Conservation (phyloP, 92 coral and sea anemone species). For the Blastomussa wellsi region DNA sequence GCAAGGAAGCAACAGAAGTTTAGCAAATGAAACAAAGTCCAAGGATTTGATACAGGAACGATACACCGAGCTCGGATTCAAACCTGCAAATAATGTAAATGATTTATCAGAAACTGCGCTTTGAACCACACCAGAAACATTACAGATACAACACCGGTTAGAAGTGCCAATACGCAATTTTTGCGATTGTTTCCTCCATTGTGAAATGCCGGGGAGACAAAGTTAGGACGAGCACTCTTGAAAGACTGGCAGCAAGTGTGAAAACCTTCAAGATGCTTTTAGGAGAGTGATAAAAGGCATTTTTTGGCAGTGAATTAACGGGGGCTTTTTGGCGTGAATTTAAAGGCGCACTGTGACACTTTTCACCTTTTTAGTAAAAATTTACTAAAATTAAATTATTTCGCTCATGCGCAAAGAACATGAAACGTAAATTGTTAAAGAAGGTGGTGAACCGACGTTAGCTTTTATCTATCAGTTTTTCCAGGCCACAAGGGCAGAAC, state of each 20-base stretch:
- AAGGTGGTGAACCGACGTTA: too few relatives aligned
- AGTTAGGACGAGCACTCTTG: not conserved
- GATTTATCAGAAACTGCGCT: slow-evolving; percentile 29
- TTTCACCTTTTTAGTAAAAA: too few relatives aligned
- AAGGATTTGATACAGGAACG: slow-evolving; percentile 22
- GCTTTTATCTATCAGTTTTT: too few relatives aligned
- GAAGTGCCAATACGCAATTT: not conserved
- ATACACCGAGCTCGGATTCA: slow-evolving; percentile 49
- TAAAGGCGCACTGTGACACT: too few relatives aligned
- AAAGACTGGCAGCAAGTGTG: not conserved
- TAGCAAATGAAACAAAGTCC: slow-evolving; percentile 19
- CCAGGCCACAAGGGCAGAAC: too few relatives aligned
- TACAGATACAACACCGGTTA: not conserved
- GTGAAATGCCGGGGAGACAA: too few relatives aligned
- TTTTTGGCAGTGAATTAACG: not conserved
- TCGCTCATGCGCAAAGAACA: too few relatives aligned
- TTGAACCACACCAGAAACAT: not conserved
- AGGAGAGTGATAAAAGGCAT: not conserved
- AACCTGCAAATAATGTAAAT: slow-evolving; percentile 33
- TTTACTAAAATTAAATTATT: too few relatives aligned
- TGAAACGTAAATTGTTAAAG: too few relatives aligned
- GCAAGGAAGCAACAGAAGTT: slow-evolving; percentile 1
- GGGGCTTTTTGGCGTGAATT: not conserved
- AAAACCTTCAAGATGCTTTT: not conserved
- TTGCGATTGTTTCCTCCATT: too few relatives aligned